Evolutionary conservation across 1,140 invertebrate genomes (phyloP), one percentile per base, ranked within the genome.

Genomic region (Chionoecetes opilio): DNA sequence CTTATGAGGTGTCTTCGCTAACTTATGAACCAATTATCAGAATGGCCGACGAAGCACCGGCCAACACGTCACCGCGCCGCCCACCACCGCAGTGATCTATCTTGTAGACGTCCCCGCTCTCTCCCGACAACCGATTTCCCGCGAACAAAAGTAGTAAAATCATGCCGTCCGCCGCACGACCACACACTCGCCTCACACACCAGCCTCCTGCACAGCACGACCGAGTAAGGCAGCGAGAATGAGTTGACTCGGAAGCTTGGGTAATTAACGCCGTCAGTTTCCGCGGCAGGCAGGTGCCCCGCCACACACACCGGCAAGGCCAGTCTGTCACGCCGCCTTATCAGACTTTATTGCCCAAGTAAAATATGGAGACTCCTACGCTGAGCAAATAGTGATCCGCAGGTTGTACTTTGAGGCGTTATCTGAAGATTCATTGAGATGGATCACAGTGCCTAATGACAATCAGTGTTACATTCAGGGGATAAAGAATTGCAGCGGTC

Each of bases 341-440:
- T 21, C 29, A n/a, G 26, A n/a, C 31, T 11, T n/a, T 11, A 14
- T 53, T 9, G 38, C 21, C 63, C 91, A n/a, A 92, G 89, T 82
- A 92, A 84, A 92, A 82, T 92, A 84, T 35, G 91, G 91, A 82
- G 75, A 82, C 75, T 92, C 75, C 91, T 84, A 92, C 32, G 75
- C 91, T 84, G 31, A 35, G 32, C n/a, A 92, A 92, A 92, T 46
- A 92, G 75, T 85, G 91, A 92, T 84, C 75, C 75, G 75, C 91
- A 85, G 38, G 63, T 92, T 38, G 82, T 91, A 21, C 53, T 32
- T 17, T n/a, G 34, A 85, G 91, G 75, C 91, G 75, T 85, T 92
- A 92, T 38, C 91, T 29, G 34, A 37, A 92, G 91, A 92, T 92
- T 92, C 75, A 92, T 92, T 82, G 91, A 92, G 91, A 92, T 92